Base-by-base conservation (phyloP, 1,140 invertebrate species). In the Apis florea region DNA sequence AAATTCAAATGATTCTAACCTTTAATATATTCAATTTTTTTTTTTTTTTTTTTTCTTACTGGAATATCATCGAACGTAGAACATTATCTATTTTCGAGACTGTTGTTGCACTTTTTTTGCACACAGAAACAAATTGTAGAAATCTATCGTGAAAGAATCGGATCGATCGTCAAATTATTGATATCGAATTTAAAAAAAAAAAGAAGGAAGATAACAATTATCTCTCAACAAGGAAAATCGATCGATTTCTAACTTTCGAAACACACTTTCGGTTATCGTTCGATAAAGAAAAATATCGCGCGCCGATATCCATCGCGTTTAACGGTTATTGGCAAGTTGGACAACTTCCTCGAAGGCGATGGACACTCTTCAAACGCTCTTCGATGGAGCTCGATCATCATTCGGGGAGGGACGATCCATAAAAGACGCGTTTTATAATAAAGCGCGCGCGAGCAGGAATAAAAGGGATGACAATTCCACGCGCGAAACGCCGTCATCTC, bases 261-360 rank as follows among this genome's bases (percentile, higher is more conserved):
- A 73, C 2, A 73, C 2, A 12, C 49, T 31, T n/a, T 31, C 69
- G 51, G 13, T 56, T 56, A 71, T 69, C 77, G 77, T 31, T 31
- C 1, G 12, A 64, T 11, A 61, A 67, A 40, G 31, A 64, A 11
- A 61, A 67, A 51, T 56, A 40, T n/a, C 53, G 51, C 56, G 31
- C 26, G 54, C 6, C 1, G 40, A 19, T 11, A 24, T 17, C 54
- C n/a, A 21, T 31, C 67, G 80, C 40, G 53, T 77, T 85, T 78
- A 85, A 85, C 73, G 68, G 67, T 61, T 77, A 74, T 85, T 49
- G 74, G 85, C 67, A 83, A 76, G 71, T 51, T 63, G 77, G 72
- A 78, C 71, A 73, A 78, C 74, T 85, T 86, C 84, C 84, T 63
- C 78, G 71, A 83, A 86, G 84, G 59, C 70, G 71, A 79, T 75